A percentile compares a stretch with the other conserved stretches of the same genome.
Evolutionary conservation across 2,113 vertebrate species (phyloP).

Genomic region (Embiotoca jacksoni): DNA sequence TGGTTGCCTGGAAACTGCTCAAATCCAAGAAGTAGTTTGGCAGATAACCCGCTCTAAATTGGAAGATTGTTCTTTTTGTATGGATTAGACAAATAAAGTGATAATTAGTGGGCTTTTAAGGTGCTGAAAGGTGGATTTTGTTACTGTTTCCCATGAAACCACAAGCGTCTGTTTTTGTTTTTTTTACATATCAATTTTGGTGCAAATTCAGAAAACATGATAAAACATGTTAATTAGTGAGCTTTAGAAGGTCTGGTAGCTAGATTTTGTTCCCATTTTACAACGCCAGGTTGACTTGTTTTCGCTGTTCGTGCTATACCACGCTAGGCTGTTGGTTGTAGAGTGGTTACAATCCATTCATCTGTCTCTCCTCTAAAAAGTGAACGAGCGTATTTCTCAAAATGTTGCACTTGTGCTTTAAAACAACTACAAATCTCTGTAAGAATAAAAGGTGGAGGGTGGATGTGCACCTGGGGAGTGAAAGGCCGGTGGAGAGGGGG

Average conservation of each 20-base stretch:
- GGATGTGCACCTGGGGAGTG: conserved; percentile 98
- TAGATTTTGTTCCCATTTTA: neutral
- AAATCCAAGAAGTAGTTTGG: neutral
- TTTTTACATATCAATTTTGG: conserved; percentile 2
- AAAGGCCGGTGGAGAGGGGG: conserved; percentile 98
- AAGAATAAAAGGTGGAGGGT: conserved; percentile 77
- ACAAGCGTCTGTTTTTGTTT: neutral
- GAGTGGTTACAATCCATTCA: conserved; percentile 9
- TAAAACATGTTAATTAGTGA: conserved; percentile 3
- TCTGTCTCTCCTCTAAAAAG: conserved; percentile 13
- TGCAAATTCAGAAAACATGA: neutral
- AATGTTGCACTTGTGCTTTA: conserved; percentile 11
- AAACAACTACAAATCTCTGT: conserved; percentile 46
- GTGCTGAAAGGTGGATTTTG: neutral
- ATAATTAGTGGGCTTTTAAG: too few relatives aligned
- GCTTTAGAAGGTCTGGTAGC: neutral
- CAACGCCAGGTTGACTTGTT: neutral
- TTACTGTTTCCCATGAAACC: conserved; percentile 9
- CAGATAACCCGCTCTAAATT: conserved; percentile 8
- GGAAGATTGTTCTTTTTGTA: neutral
- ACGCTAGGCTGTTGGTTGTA: neutral
- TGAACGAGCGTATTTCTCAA: conserved; percentile 10
- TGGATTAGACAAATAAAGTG: too few relatives aligned
- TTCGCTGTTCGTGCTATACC: conserved; percentile 1
- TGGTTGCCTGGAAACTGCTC: conserved; percentile 42